Percentiles rank a stretch among this genome's conserved stretches.
These are phyloP conservation scores for Abrostola triplasia DNA, from an alignment of 2,888 invertebrate species.

Conservation along the genomic window DNA sequence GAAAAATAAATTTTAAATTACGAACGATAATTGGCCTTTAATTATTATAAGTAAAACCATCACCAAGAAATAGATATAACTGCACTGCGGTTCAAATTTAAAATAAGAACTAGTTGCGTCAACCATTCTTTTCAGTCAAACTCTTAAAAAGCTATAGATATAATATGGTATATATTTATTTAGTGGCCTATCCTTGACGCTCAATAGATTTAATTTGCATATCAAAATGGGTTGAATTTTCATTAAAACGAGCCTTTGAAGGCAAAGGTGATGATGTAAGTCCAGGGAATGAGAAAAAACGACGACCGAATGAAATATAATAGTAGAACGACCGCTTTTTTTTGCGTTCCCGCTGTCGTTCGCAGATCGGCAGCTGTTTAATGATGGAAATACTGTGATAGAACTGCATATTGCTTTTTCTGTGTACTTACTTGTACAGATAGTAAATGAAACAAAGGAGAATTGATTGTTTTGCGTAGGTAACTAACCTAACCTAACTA, in stretches of 20 bases:
- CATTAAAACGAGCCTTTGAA: slow-evolving; percentile 57
- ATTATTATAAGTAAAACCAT: too few relatives aligned
- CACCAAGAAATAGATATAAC: too few relatives aligned
- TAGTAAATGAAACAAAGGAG: background rate
- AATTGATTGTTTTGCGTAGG: background rate
- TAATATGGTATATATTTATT: slow-evolving; percentile 26
- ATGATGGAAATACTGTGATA: background rate
- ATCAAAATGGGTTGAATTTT: slow-evolving; percentile 57
- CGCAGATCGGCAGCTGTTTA: background rate
- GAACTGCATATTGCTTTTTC: background rate
- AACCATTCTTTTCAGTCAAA: too few relatives aligned
- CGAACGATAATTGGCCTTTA: too few relatives aligned
- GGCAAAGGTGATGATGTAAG: slow-evolving; percentile 36
- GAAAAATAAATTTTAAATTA: too few relatives aligned
- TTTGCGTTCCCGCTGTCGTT: slow-evolving; percentile 18
- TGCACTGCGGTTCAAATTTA: too few relatives aligned
- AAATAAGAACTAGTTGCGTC: too few relatives aligned
- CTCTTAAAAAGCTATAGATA: background rate
- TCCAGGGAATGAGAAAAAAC: slow-evolving; percentile 23
- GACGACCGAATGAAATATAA: slow-evolving; percentile 5
- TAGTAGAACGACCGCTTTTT: slow-evolving; percentile 4
- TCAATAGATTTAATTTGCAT: slow-evolving; percentile 55
- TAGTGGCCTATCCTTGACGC: slow-evolving; percentile 28
- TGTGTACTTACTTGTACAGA: background rate
- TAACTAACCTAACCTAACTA: too few relatives aligned